Evolutionary conservation across 2,113 vertebrate species (phyloP).

Genomic region (Macroglossus sobrinus): DNA sequence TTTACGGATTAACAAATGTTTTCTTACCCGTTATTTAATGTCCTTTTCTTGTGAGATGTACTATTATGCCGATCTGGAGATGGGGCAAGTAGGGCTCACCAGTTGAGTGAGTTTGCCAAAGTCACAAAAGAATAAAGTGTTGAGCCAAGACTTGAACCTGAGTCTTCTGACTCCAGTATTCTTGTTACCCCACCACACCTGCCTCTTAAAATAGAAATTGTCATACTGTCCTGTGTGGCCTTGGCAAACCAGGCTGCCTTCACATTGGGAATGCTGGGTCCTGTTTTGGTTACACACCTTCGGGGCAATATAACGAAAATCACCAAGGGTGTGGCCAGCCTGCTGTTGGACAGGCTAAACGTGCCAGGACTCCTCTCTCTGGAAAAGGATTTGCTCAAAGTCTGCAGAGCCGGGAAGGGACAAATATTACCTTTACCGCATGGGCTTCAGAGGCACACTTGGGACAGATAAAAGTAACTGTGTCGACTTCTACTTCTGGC

Average conservation of each 20-base stretch:
- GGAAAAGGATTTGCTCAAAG: not conserved
- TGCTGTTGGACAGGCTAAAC: not conserved
- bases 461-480: not conserved
- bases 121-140: not conserved
- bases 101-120: not conserved
- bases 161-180: not conserved
- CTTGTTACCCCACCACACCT: not conserved
- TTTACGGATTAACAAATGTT: not conserved
- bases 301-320: not conserved
- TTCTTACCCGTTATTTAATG: not conserved
- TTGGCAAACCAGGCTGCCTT: not conserved
- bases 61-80: accelerated
- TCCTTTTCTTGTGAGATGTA: not conserved
- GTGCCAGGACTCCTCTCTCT: not conserved
- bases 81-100: not conserved
- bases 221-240: not conserved
- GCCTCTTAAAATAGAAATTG: not conserved
- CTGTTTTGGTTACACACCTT: not conserved
- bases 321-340: not conserved
- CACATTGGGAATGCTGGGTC: not conserved
- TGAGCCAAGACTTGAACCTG: not conserved
- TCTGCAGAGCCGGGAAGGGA: not conserved
- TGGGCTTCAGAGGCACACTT: not conserved
- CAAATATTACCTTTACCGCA: not conserved
- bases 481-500: not conserved